phyloP scores from a whole-genome alignment of 92 coral and sea anemone species.

The Phenganax marumi region DNA sequence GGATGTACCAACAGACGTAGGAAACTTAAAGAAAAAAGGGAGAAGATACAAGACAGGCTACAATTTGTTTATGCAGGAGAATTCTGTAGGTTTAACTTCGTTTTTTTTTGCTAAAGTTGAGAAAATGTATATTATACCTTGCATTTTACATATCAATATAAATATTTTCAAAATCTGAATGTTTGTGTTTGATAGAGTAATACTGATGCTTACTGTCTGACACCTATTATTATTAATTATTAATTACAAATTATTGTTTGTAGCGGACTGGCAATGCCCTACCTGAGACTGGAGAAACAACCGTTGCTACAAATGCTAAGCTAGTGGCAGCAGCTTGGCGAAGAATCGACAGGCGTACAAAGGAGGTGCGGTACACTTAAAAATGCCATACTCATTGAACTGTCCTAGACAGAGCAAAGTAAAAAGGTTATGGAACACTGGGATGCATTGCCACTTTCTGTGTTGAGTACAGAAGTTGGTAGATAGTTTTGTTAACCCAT shows the following conservation, averaged over 20 bases:
- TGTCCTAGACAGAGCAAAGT: no score
- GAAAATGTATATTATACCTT: no score
- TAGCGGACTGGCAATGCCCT: constrained; percentile 22
- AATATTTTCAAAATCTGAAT: no score
- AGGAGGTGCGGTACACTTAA: not conserved
- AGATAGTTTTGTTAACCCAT: no score
- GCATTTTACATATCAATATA: no score
- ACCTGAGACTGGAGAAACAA: constrained; percentile 23
- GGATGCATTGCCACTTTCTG: no score
- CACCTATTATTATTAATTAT: not conserved
- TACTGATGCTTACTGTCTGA: not conserved
- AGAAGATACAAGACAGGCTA: constrained; percentile 24
- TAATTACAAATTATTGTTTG: not conserved
- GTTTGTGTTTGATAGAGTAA: no score
- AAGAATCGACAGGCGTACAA: constrained; percentile 21
- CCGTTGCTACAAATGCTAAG: constrained; percentile 15
- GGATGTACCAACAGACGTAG: constrained; percentile 5
- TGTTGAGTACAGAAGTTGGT: no score
- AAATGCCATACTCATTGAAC: no score
- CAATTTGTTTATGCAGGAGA: constrained; percentile 26
- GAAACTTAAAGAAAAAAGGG: constrained; percentile 6
- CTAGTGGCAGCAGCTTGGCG: constrained; percentile 25
- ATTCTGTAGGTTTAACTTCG: constrained; percentile 15
- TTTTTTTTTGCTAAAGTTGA: not conserved
- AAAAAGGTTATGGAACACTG: no score